Evolutionary conservation across 2,797 vertebrate genomes (phyloP).

Genomic region (Melanotaenia maccullochi): DNA sequence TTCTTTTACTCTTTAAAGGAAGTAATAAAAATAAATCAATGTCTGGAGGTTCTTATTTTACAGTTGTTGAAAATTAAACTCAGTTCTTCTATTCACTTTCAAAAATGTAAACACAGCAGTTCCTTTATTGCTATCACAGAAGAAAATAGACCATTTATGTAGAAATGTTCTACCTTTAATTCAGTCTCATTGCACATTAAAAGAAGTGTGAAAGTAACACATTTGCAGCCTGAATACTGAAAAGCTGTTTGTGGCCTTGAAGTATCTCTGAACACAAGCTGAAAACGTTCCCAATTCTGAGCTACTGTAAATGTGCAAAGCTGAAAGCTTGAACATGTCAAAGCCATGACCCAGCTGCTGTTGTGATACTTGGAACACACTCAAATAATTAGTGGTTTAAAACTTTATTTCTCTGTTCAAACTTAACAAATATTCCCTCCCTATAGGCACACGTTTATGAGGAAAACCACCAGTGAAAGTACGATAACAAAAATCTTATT

Average conservation of each 20-base stretch:
- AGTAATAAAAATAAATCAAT: background rate
- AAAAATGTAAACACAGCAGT: background rate
- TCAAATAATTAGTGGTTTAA: slow-evolving; percentile 24
- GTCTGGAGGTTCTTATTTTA: background rate
- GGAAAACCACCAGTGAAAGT: slow-evolving; percentile 2
- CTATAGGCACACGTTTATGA: slow-evolving; percentile 19
- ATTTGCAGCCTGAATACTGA: background rate
- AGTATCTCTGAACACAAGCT: slow-evolving; percentile 14
- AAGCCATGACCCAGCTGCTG: slow-evolving; percentile 47
- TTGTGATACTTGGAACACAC: slow-evolving; percentile 29
- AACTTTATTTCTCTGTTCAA: slow-evolving; percentile 23
- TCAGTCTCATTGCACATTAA: slow-evolving; percentile 2
- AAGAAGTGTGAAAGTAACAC: slow-evolving; percentile 18
- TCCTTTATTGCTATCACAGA: background rate
- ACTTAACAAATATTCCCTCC: slow-evolving; percentile 14
- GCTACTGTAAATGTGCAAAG: slow-evolving; percentile 37
- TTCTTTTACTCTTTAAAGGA: background rate
- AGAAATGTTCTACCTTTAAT: background rate
- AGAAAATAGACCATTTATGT: background rate
- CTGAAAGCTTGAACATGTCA: slow-evolving; percentile 22
- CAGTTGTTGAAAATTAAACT: background rate
- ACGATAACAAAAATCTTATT: slow-evolving; percentile 30
- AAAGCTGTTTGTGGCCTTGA: background rate
- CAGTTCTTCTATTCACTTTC: background rate
- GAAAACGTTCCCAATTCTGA: background rate